These are phyloP conservation scores for Hydrozoanthus tunicans DNA, from an alignment of 64 coral and sea anemone genomes.

Conservation along the genomic window DNA sequence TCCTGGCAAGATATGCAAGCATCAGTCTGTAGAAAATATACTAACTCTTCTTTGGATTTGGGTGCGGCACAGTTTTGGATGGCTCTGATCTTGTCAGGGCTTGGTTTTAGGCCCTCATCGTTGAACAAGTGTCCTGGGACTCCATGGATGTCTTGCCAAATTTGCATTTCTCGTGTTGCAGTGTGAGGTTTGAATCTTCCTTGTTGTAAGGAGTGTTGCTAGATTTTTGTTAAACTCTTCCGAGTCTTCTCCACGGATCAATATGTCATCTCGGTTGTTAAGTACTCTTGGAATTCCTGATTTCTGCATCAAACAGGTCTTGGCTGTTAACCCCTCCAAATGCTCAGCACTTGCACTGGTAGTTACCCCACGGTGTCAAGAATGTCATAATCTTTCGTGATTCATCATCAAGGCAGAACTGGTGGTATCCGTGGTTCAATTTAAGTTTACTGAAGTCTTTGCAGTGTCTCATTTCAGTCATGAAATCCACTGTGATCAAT, in stretches of 20 bases:
- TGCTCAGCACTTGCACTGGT: not conserved
- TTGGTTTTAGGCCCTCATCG: slow-evolving; percentile 17
- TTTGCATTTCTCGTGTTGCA: not conserved
- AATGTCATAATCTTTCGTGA: slow-evolving; percentile 41
- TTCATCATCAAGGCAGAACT: slow-evolving; percentile 1
- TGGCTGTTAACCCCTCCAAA: no score
- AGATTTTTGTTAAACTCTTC: not conserved
- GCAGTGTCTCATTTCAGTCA: slow-evolving; percentile 22
- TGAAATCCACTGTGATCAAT: not conserved
- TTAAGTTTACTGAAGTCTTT: slow-evolving; percentile 7
- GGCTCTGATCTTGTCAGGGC: slow-evolving; percentile 18
- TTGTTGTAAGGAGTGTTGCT: no score
- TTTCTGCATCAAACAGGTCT: no score
- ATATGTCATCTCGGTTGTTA: slow-evolving; percentile 35
- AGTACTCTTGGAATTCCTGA: not conserved
- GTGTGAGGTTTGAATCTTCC: not conserved
- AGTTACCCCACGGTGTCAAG: slow-evolving; percentile 14
- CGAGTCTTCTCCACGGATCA: not conserved
- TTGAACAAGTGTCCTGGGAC: slow-evolving; percentile 11
- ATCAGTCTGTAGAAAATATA: slow-evolving; percentile 8
- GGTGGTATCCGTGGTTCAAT: slow-evolving; percentile 23
- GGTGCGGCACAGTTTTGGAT: slow-evolving; percentile 13
- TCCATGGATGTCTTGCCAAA: not conserved
- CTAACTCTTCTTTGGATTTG: not conserved
- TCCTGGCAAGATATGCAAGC: slow-evolving; percentile 32